Base-by-base conservation (phyloP, 2,888 invertebrate species). In the Tanypteryx hageni region DNA sequence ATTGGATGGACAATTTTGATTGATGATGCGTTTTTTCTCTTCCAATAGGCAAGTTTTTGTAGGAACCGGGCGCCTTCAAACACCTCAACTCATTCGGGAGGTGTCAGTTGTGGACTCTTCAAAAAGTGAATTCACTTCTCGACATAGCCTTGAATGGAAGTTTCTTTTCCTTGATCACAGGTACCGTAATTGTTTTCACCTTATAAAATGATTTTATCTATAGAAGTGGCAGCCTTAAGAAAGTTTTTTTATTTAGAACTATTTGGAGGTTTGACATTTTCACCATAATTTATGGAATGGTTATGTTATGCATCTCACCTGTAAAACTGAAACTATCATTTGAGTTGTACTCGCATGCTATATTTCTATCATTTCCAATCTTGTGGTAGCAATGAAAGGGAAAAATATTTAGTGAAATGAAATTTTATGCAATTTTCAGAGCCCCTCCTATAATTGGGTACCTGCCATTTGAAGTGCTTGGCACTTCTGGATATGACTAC, bases 101-200 rank as follows among this genome's bases (percentile, higher is more conserved):
- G 97, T 98, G 95, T 97, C 98, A 0, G 96, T 98, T 2, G 96
- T 97, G 16, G 98, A 98, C 94, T 96, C 97, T 0, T 96, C 96
- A 5, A 97, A 97, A 94, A 97, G 96, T 94, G 99, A 99, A 95
- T 99, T 99, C 94, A 98, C 98, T 0, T 99, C 99, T 0, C 96
- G 98, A 56, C 98, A 99, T 94, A 99, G 98, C 94, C 96, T 99
- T 93, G 99, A 99, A 95, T 99, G 99, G 99, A 99, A 99, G 95
- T 99, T 99, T 94, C 95, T 99, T 44, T 99, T 98, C 94, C 95
- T 99, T 57, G 99, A 99, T 94, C 98, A 99, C 94, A 96, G 96
- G 96, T 95, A 93, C 93, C 93, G 83, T 56, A 44, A 58, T 61
- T 85, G 11, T 83, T 76, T 8, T 83, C 91, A 61, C 44, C 44